Evolutionary conservation across 35 echinoderm and acorn worm genomes (phyloP).

Genomic region (Stichopus chloronotus): DNA sequence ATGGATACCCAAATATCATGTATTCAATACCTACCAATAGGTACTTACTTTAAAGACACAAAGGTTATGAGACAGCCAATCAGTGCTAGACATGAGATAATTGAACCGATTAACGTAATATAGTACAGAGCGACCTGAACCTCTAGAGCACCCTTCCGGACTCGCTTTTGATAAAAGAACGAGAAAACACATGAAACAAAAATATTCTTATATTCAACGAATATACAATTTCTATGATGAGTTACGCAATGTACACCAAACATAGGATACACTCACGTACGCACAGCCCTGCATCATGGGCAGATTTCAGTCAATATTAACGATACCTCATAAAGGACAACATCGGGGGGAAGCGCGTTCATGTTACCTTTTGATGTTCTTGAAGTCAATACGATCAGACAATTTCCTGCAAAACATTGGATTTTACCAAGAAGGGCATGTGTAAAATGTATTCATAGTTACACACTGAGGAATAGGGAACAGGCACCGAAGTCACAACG

Average conservation of each 20-base stretch:
- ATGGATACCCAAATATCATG: no score
- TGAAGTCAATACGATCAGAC: no score
- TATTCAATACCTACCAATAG: no score
- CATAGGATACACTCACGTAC: neutral
- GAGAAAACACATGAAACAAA: neutral
- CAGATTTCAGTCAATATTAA: neutral
- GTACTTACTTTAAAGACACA: conserved; percentile 29
- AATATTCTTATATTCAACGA: neutral
- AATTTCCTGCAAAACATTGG: no score
- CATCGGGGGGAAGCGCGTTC: no score
- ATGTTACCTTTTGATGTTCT: no score
- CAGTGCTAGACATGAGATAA: neutral
- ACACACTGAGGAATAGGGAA: no score
- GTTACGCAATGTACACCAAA: neutral
- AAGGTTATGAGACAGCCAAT: neutral
- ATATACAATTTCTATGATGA: neutral
- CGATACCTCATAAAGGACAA: no score
- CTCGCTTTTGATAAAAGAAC: neutral
- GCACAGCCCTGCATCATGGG: neutral
- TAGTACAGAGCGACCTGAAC: neutral
- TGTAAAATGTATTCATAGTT: no score
- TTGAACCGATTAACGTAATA: neutral
- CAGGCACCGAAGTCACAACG: no score
- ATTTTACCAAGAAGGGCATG: no score
- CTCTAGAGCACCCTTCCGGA: neutral